Conservation (phyloP, 1,140 invertebrate species). For the Drosophila ambigua region DNA sequence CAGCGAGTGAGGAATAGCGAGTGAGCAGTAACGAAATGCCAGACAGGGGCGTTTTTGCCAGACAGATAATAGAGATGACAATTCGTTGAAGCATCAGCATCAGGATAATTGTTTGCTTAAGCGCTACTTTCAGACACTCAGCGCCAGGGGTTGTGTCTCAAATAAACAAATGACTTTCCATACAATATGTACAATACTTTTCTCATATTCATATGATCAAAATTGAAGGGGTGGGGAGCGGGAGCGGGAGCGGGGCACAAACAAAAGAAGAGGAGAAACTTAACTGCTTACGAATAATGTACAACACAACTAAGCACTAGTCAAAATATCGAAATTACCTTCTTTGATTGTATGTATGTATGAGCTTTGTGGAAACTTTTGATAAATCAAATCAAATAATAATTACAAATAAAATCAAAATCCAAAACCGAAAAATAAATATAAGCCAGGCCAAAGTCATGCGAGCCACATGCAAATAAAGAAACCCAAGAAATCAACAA, state of each 20-base stretch:
- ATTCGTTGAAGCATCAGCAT: no score
- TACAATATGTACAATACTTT: no score
- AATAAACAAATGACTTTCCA: no score
- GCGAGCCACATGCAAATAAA: no score
- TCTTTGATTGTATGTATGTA: neutral
- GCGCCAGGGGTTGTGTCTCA: no score
- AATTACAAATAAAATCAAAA: conserved; percentile 4
- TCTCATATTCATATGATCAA: no score
- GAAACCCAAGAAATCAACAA: no score
- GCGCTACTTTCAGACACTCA: no score
- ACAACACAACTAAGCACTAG: neutral
- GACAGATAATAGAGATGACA: no score
- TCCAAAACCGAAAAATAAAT: neutral
- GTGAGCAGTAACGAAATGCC: neutral
- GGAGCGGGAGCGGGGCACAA: neutral
- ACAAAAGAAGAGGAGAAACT: neutral
- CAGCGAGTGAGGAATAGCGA: neutral
- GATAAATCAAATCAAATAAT: neutral
- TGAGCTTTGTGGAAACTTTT: neutral
- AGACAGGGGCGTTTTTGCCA: no score
- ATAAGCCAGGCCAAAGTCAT: no score
- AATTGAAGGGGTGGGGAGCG: neutral
- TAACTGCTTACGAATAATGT: neutral
- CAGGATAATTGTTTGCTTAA: no score
- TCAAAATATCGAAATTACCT: conserved; percentile 5